Percentiles rank a stretch among this genome's conserved stretches.
These are phyloP conservation scores for Etheostoma nigrum DNA, from an alignment of 2,797 vertebrate species.

Conservation along the genomic window DNA sequence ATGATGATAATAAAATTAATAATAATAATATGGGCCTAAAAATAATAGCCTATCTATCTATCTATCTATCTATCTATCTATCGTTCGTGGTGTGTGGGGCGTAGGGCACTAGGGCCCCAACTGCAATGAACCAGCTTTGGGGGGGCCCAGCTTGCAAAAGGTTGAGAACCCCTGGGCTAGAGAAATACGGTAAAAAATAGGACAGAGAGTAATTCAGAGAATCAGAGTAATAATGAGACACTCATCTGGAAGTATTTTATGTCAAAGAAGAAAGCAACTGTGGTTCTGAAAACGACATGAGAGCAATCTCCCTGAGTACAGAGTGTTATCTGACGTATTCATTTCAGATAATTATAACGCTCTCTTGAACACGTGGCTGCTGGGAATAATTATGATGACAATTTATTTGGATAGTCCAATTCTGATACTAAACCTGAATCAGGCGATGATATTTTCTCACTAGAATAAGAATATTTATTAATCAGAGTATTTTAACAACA, in stretches of 20 bases:
- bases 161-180: no score
- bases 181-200: conserved; percentile 35
- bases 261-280: conserved; percentile 63
- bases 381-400: conserved; percentile 63
- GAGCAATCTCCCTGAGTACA: conserved; percentile 55
- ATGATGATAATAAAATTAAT: no score
- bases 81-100: no score
- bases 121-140: no score
- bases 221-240: conserved; percentile 25
- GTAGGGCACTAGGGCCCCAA: no score
- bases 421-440: conserved; percentile 1
- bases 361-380: conserved; percentile 46
- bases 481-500: not conserved
- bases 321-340: conserved; percentile 66
- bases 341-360: conserved; percentile 65
- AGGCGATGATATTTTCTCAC: not conserved
- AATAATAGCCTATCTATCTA: no score
- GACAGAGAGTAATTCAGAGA: conserved; percentile 10
- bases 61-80: no score
- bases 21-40: no score
- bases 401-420: conserved; percentile 19
- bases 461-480: not conserved
- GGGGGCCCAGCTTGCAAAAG: no score
- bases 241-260: conserved; percentile 81
- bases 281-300: conserved; percentile 59